Conservation (phyloP, 2,888 invertebrate species). For the Hipparchia sbordonii region DNA sequence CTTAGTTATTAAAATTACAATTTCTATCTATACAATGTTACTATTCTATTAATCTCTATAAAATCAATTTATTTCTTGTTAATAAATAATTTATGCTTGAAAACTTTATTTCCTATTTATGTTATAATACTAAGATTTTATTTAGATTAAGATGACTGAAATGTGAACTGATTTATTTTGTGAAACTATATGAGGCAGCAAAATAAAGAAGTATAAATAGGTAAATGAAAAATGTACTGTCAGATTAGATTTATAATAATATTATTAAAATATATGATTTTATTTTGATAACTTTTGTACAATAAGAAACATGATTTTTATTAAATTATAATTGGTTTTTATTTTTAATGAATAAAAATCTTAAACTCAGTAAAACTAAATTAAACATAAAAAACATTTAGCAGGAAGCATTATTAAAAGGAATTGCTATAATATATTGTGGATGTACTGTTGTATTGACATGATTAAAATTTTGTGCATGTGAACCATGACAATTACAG, state of each 20-base stretch:
- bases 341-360: not conserved
- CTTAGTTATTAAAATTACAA: conserved; percentile 1
- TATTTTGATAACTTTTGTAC: too few species aligned
- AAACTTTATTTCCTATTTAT: conserved; percentile 8
- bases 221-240: not conserved
- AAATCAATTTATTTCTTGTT: conserved; percentile 24
- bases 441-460: conserved; percentile 43
- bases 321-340: not conserved
- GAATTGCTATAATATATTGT: conserved; percentile 57
- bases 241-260: too few species aligned
- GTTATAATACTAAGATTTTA: not conserved
- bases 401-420: conserved; percentile 45
- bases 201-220: not conserved
- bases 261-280: too few species aligned
- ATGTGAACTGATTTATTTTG: not conserved
- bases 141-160: not conserved
- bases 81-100: conserved; percentile 5
- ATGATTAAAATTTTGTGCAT: conserved; percentile 34
- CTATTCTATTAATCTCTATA: conserved; percentile 26
- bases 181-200: not conserved
- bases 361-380: not conserved
- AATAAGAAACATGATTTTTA: not conserved
- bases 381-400: not conserved
- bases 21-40: conserved; percentile 31
- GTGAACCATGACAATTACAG: conserved; percentile 55